These are phyloP conservation scores for Agrotis puta DNA, from an alignment of 2,888 invertebrate genomes.

Conservation along the genomic window DNA sequence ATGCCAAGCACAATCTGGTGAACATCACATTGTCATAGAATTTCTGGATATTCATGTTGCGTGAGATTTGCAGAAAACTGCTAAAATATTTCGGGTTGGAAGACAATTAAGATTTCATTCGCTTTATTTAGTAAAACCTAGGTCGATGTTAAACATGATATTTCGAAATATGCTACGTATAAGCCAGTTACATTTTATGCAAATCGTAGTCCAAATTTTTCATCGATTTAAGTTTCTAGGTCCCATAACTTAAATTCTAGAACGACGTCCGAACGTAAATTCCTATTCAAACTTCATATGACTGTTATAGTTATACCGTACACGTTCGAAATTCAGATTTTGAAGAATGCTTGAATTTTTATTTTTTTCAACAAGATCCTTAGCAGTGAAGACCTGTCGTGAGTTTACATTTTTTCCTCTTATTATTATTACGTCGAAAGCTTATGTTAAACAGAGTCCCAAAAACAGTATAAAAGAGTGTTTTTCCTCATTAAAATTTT, in stretches of 20 bases:
- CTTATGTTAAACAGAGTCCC: not conserved
- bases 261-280: not conserved
- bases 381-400: too few relatives aligned
- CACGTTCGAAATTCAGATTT: not conserved
- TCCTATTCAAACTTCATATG: not conserved
- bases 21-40: too few relatives aligned
- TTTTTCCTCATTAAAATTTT: not conserved
- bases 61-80: too few relatives aligned
- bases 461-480: not conserved
- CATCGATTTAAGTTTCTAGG: slow-evolving; percentile 2
- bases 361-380: not conserved
- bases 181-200: not conserved
- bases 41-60: too few relatives aligned
- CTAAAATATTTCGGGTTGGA: too few relatives aligned
- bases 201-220: not conserved
- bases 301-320: too few relatives aligned
- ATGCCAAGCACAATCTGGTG: too few relatives aligned
- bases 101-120: too few relatives aligned
- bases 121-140: too few relatives aligned
- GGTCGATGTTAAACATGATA: too few relatives aligned
- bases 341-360: not conserved
- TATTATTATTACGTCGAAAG: not conserved
- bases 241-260: not conserved
- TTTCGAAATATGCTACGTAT: too few relatives aligned
- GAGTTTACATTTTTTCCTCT: not conserved